Percentiles rank a stretch among this genome's conserved stretches.
These are phyloP conservation scores for Sebastes nivosus DNA, from an alignment of 2,797 vertebrate species.

Conservation along the genomic window DNA sequence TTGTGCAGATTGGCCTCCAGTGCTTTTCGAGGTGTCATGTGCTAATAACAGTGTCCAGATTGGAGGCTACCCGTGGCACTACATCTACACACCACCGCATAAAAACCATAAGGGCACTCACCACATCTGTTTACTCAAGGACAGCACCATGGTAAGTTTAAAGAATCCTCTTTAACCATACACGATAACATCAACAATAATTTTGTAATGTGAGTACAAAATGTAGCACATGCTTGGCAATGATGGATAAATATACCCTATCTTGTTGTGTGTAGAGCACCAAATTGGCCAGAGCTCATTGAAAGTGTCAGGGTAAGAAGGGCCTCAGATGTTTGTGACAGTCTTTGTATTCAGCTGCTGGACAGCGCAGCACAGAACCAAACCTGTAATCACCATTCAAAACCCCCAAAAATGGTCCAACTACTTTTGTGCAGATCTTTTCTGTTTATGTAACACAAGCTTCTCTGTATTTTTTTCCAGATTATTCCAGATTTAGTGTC, in stretches of 20 bases:
- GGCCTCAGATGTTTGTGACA: slow-evolving; percentile 61
- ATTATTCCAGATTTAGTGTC: background rate
- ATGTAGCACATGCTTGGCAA: background rate
- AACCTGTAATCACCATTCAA: slow-evolving; percentile 4
- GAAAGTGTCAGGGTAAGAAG: slow-evolving; percentile 32
- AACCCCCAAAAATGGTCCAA: background rate
- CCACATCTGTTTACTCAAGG: slow-evolving; percentile 92
- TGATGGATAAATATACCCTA: background rate
- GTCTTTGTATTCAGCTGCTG: slow-evolving; percentile 32
- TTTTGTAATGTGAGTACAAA: background rate
- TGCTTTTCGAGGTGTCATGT: slow-evolving; percentile 92
- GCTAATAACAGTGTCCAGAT: slow-evolving; percentile 92
- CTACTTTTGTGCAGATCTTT: background rate
- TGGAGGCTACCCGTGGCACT: slow-evolving; percentile 97
- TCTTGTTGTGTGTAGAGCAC: background rate
- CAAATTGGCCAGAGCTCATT: slow-evolving; percentile 28
- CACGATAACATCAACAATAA: background rate
- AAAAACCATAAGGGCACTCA: slow-evolving; percentile 90
- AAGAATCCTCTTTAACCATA: background rate
- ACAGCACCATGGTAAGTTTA: slow-evolving; percentile 86
- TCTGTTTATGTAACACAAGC: background rate
- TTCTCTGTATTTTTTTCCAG: background rate
- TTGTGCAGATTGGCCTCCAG: slow-evolving; percentile 85
- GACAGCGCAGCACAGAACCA: background rate
- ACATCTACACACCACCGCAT: slow-evolving; percentile 93